Evolutionary conservation across 2,888 invertebrate genomes (phyloP), one percentile per base, ranked within the genome.

Genomic region (Drosophila infuscata): DNA sequence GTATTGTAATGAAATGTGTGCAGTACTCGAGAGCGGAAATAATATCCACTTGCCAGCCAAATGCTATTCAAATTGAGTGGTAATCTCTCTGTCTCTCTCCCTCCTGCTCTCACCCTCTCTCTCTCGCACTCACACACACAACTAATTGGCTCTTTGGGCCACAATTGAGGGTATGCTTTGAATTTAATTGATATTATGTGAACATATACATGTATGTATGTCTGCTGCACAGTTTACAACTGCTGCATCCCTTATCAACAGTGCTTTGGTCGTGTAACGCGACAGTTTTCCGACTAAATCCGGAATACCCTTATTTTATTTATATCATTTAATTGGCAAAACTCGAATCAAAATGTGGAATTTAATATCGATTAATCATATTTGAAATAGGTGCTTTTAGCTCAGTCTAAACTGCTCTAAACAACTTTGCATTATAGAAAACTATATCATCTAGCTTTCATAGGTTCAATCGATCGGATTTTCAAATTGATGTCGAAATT

Each of bases 121-220:
- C 49, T 11, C 17, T 5, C 51, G n/a, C 36, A 29, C 11, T 33
- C n/a, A 9, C 43, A 51, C 46, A 70, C 59, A 38, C 61, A 76
- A 57, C 67, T 80, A 78, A 78, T 78, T 78, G 78, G 64, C 76
- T 58, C 67, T 76, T 51, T 71, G 81, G 67, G 81, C 67, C 51
- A 56, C 58, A 59, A 65, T 68, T 73, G 32, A 36, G 69, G 49
- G 64, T 59, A 73, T 61, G 68, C 73, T 54, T 71, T 71, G 72
- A 58, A 41, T 74, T 67, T 65, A 79, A 76, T 79, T 74, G 68
- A 74, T 79, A 76, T 68, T 73, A 59, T 51, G 2, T 38, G 11
- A 9, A 9, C n/a, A 15, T 32, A 8, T 43, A 25, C 20, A 25
- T 25, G 20, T 25, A 25, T 25, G 20, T 25, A 32, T 52, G 43